Evolutionary conservation across 2,113 vertebrate species (phyloP).

Genomic region (Zingel zingel): DNA sequence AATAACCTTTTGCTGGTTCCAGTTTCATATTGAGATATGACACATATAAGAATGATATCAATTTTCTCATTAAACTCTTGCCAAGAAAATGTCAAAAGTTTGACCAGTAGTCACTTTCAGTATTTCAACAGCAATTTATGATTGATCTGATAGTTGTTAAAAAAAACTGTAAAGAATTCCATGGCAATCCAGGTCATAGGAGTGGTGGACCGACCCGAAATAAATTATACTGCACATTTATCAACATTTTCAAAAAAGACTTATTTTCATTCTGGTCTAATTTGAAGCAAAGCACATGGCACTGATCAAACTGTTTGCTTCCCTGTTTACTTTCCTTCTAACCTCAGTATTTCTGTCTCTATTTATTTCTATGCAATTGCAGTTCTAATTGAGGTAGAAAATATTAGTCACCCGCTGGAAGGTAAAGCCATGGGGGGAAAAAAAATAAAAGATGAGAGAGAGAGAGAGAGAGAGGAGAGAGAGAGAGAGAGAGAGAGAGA

Average conservation of each 20-base stretch:
- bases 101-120: background rate
- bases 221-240: too few relatives aligned
- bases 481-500: slow-evolving; percentile 3
- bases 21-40: background rate
- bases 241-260: too few relatives aligned
- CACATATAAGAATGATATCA: background rate
- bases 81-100: background rate
- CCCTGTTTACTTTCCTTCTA: background rate
- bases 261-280: background rate
- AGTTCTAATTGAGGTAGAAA: slow-evolving; percentile 75
- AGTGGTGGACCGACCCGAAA: too few relatives aligned
- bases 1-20: background rate
- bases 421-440: slow-evolving; percentile 46
- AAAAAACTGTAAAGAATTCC: too few relatives aligned
- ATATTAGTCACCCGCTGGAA: slow-evolving; percentile 80
- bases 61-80: background rate
- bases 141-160: too few relatives aligned
- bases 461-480: too few relatives aligned
- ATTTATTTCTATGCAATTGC: slow-evolving; percentile 30
- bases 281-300: slow-evolving; percentile 52
- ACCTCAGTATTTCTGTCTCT: slow-evolving; percentile 28
- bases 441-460: slow-evolving; percentile 66
- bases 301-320: slow-evolving; percentile 50
- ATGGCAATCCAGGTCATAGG: too few relatives aligned
- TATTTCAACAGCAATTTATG: background rate